Evolutionary conservation across 2,888 invertebrate species (phyloP), one percentile per base, ranked within the genome.

Genomic region (Prosopocoilus inquinatus): DNA sequence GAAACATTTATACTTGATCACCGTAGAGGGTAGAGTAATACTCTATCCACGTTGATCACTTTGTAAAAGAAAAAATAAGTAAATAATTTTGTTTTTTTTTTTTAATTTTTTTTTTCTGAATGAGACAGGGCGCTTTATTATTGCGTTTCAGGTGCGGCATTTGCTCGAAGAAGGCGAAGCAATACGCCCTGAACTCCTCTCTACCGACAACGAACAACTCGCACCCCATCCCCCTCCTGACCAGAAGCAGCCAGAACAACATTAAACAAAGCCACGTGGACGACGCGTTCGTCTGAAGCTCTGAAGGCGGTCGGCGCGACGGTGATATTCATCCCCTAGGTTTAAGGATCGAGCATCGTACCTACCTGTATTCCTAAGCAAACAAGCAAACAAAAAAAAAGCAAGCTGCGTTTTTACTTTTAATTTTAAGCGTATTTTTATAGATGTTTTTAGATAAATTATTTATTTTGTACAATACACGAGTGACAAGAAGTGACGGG

Each of bases 121-220:
- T n/a, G n/a, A n/a, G n/a, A n/a, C n/a, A n/a, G n/a, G n/a, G n/a
- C 20, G 5, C 20, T 28, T 4, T 28, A 28, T 20, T 4, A 20
- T 3, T 3, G 20, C 2, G 4, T 55, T 55, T 32, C 36, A 57
- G 83, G 67, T 79, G 81, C 62, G 83, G 83, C 1, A 59, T 83
- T 3, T 83, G 81, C 62, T 79, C 77, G 49, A 71, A 77, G 57
- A 77, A 70, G 53, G 80, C 81, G 0, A 71, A 79, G 58, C 77
- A 79, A 61, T 81, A 82, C 66, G 81, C 79, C 63, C 71, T 80
- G 62, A 74, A 74, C 2, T 75, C 75, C 39, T 73, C 73, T 1
- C 55, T 71, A 44, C 75, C 71, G 36, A 64, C 67, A 12, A 60
- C 67, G 28, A 69, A 70, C 46, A 69, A 69, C 57, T 69, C 71